These are phyloP conservation scores for Salpingus planirostris DNA, from an alignment of 2,888 invertebrate species.

Conservation along the genomic window DNA sequence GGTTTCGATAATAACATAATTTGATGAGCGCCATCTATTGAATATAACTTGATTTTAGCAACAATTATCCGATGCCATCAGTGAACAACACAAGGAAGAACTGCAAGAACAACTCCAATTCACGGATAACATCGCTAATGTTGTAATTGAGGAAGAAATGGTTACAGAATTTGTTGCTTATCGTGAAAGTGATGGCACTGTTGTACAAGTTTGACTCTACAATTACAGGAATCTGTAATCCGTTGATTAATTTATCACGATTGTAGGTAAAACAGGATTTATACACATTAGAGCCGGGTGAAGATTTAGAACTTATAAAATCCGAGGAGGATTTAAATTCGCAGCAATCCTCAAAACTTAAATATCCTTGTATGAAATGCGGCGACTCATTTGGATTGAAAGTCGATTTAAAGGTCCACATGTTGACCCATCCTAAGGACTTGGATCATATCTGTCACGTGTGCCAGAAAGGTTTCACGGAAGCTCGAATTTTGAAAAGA, in stretches of 20 bases:
- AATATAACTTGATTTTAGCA: conserved; percentile 39
- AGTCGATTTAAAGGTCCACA: conserved; percentile 36
- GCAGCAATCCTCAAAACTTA: conserved; percentile 19
- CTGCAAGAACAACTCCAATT: conserved; percentile 35
- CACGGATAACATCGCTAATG: conserved; percentile 27
- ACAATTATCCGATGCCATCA: conserved; percentile 29
- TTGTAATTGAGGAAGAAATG: conserved; percentile 30
- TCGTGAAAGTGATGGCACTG: conserved; percentile 20
- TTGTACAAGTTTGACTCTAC: conserved; percentile 12
- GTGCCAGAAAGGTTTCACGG: conserved; percentile 41
- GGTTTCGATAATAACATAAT: conserved; percentile 35
- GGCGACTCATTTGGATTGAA: conserved; percentile 35
- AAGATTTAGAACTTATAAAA: conserved; percentile 6
- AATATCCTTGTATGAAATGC: conserved; percentile 39
- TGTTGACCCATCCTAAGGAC: conserved; percentile 41
- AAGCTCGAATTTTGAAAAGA: conserved; percentile 39
- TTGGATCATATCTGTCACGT: conserved; percentile 34
- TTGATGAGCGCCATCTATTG: conserved; percentile 35
- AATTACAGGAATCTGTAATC: background rate
- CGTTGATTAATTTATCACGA: background rate
- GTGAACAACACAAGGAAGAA: too few species aligned
- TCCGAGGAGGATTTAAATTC: conserved; percentile 1
- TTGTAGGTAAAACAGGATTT: conserved; percentile 14
- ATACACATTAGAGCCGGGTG: conserved; percentile 11
- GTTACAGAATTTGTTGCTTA: conserved; percentile 30